Conservation (phyloP, 2,797 vertebrate species). For the Gila robusta region DNA sequence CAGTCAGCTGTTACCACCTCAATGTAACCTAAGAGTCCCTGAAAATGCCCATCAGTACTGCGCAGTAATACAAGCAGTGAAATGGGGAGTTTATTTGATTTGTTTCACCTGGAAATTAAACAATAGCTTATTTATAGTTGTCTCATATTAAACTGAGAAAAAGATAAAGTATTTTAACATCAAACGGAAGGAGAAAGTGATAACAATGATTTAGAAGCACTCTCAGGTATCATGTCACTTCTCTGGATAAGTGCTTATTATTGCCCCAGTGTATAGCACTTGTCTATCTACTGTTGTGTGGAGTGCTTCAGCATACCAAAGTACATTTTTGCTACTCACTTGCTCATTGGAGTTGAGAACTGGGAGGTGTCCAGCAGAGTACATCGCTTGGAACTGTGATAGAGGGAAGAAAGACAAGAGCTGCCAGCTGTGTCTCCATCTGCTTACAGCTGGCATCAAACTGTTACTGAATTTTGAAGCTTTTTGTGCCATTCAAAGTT, state of each 20-base stretch:
- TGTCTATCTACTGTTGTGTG: conserved; percentile 22
- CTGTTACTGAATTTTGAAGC: conserved; percentile 39
- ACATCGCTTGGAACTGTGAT: conserved; percentile 39
- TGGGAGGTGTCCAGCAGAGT: conserved; percentile 51
- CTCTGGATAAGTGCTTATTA: conserved; percentile 19
- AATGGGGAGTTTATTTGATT: neutral
- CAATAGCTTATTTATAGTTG: neutral
- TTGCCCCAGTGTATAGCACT: conserved; percentile 10
- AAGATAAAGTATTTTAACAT: neutral
- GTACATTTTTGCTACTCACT: conserved; percentile 20
- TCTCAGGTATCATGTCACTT: conserved; percentile 21
- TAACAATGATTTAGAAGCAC: neutral
- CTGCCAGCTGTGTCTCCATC: conserved; percentile 58
- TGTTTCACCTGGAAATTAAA: neutral
- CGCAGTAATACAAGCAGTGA: neutral
- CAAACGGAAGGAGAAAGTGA: neutral
- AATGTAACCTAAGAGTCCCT: neutral
- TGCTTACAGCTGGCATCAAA: conserved; percentile 44
- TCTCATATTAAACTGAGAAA: neutral
- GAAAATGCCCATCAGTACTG: neutral
- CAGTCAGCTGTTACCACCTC: neutral
- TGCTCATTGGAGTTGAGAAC: conserved; percentile 37
- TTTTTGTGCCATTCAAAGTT: conserved; percentile 26
- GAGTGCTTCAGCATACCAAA: conserved; percentile 13
- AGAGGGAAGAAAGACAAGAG: conserved; percentile 39